A percentile compares a stretch with the other conserved stretches of the same genome.
These are phyloP conservation scores for Sebastes miniatus DNA, from an alignment of 2,797 vertebrate species.

Conservation along the genomic window DNA sequence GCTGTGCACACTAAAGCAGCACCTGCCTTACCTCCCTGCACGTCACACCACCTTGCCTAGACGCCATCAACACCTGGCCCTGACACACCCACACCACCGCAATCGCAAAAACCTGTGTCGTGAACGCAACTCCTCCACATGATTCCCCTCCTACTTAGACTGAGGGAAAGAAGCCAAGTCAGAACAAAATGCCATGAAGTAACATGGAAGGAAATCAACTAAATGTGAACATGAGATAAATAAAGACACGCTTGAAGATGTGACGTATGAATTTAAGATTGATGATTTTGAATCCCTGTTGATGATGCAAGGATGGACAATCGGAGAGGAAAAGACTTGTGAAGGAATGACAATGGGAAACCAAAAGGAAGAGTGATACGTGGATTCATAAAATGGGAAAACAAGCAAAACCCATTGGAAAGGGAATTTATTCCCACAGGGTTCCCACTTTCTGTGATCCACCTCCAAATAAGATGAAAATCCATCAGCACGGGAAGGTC, in stretches of 20 bases:
- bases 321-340: slow-evolving; percentile 45
- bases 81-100: slow-evolving; percentile 75
- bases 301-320: slow-evolving; percentile 58
- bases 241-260: slow-evolving; percentile 63
- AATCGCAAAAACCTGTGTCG: slow-evolving; percentile 73
- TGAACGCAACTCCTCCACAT: slow-evolving; percentile 75
- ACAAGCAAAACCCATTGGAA: slow-evolving; percentile 62
- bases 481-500: slow-evolving; percentile 68
- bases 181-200: slow-evolving; percentile 80
- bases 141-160: slow-evolving; percentile 74
- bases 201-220: slow-evolving; percentile 73
- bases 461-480: slow-evolving; percentile 65
- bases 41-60: slow-evolving; percentile 77
- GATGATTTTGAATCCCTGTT: slow-evolving; percentile 63
- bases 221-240: slow-evolving; percentile 68
- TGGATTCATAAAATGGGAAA: slow-evolving; percentile 70
- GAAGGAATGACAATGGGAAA: slow-evolving; percentile 68
- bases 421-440: slow-evolving; percentile 55
- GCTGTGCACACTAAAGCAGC: slow-evolving; percentile 84
- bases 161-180: slow-evolving; percentile 83
- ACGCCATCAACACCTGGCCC: slow-evolving; percentile 79
- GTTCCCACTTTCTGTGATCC: slow-evolving; percentile 68
- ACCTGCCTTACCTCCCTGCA: slow-evolving; percentile 82
- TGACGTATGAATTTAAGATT: slow-evolving; percentile 37
- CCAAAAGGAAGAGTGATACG: slow-evolving; percentile 54